These are phyloP conservation scores for Sycophaga agraensis DNA, from an alignment of 1,140 invertebrate genomes.

Conservation along the genomic window DNA sequence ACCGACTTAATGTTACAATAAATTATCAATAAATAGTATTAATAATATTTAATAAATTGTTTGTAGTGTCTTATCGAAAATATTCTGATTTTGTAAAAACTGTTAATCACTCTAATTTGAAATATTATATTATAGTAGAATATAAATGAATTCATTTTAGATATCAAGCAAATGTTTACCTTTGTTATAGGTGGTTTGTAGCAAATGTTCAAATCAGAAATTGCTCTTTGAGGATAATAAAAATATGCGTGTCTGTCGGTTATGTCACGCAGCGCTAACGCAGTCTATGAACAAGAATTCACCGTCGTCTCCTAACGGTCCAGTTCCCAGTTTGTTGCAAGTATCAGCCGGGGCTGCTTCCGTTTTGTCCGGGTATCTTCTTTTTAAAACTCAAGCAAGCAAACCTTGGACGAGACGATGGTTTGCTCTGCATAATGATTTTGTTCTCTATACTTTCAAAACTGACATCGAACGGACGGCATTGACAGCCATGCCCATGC, in stretches of 20 bases:
- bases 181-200: conserved; percentile 66
- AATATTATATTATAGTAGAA: no score
- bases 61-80: no score
- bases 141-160: no score
- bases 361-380: conserved; percentile 63
- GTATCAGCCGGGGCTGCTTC: conserved; percentile 61
- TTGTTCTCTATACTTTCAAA: conserved; percentile 68
- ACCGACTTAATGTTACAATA: no score
- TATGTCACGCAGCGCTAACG: conserved; percentile 52
- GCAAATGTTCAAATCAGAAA: conserved; percentile 69
- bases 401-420: conserved; percentile 63
- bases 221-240: conserved; percentile 69
- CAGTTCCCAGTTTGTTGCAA: conserved; percentile 55
- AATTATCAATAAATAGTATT: no score
- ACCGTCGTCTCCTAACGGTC: conserved; percentile 46
- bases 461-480: conserved; percentile 62
- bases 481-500: conserved; percentile 66
- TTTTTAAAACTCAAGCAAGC: conserved; percentile 61
- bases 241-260: conserved; percentile 53
- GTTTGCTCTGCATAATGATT: conserved; percentile 65
- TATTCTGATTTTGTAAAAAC: no score
- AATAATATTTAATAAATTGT: no score
- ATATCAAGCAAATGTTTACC: background rate
- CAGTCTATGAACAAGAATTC: conserved; percentile 49
- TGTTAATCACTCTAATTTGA: no score